Percentiles rank a stretch among this genome's conserved stretches.
phyloP scores from a whole-genome alignment of 2,113 vertebrate species.

The Gallinago paraguaiae region DNA sequence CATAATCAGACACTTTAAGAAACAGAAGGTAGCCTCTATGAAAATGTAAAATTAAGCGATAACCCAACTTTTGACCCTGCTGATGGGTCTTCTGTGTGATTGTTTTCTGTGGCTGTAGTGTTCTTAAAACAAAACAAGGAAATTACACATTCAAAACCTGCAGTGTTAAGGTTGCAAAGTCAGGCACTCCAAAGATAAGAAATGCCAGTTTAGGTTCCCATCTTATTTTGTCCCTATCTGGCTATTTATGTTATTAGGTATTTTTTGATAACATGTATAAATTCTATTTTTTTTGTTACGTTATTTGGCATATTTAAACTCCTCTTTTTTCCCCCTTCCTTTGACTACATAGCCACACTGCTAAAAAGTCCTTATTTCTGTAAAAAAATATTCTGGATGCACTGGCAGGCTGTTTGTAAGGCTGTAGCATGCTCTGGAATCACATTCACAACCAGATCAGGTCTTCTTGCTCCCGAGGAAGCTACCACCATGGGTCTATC shows the following conservation, averaged over 20 bases:
- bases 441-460: neutral
- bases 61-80: neutral
- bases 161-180: neutral
- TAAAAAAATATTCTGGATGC: neutral
- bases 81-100: neutral
- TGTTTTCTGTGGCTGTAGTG: neutral
- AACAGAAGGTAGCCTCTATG: neutral
- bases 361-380: neutral
- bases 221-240: neutral
- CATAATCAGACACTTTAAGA: neutral
- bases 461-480: neutral
- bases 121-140: neutral
- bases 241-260: neutral
- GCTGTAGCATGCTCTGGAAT: neutral
- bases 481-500: neutral
- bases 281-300: neutral
- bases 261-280: neutral
- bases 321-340: fast-evolving
- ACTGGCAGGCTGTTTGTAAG: neutral
- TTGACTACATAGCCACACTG: neutral
- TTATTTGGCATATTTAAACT: neutral
- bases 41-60: neutral
- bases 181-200: neutral
- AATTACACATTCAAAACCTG: neutral
- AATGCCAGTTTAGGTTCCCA: neutral